Evolutionary conservation across 2,888 invertebrate species (phyloP), one percentile per base, ranked within the genome.

Genomic region (Conistra vaccinii): DNA sequence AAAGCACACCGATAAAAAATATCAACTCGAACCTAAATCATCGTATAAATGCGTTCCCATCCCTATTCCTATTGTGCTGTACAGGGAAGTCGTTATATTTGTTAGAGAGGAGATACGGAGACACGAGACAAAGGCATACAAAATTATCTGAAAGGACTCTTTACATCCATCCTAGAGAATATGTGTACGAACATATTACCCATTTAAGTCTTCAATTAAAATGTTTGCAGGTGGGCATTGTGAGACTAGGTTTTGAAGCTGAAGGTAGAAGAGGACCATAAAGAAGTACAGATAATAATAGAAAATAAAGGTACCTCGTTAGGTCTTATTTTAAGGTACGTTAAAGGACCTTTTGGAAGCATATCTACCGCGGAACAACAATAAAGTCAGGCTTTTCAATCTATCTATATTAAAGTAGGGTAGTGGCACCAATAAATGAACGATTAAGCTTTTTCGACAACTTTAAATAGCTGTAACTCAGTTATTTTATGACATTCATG

Each of bases 1-100:
- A 55, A 58, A 57, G 32, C 20, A 57, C n/a, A 58, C 9, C n/a
- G 55, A 77, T 55, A 55, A 65, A 61, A 65, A 29, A 53, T 55
- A 53, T 61, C 3, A 62, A 32, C 45, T 69, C 55, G 17, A 42
- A 32, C 57, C 20, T 55, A 69, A 82, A 62, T 35, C n/a, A 65
- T 81, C 62, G 69, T 72, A 42, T 20, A 60, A 53, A 69, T 57
- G 51, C 23, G n/a, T 71, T 29, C 51, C 48, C 78, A 78, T 81
- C 69, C 42, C 29, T 86, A 86, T 42, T 53, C n/a, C 69, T 68
- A 87, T 87, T 87, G 77, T 80, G 65, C 32, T 60, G 39, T 75
- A 79, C 79, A 82, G 67, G 85, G 83, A 87, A 87, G 87, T 85
- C 85, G 61, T 85, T 76, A 87, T 62, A 65, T 83, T 60, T 63